Evolutionary conservation across 2,888 invertebrate species (phyloP).

Genomic region (Ernsta delagoae): DNA sequence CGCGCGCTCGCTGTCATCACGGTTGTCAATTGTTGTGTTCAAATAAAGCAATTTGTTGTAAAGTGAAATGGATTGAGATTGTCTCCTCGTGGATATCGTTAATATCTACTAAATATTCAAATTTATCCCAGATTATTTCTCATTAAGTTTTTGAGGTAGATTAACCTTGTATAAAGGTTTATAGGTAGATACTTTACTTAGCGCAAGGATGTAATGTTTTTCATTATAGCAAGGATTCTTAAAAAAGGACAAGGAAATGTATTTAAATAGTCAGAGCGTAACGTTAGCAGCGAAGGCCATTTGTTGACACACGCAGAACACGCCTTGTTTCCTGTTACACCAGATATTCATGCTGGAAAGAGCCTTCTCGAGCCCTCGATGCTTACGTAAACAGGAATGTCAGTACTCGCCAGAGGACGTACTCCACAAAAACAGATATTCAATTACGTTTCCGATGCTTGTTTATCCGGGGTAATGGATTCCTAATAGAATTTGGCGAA

Average conservation of each 20-base stretch:
- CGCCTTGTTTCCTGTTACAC: constrained; percentile 12
- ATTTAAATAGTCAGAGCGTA: not conserved
- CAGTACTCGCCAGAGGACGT: constrained; percentile 6
- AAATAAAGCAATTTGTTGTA: too few species aligned
- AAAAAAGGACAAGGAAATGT: not conserved
- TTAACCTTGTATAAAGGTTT: too few species aligned
- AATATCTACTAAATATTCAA: too few species aligned
- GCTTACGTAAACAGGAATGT: constrained; percentile 4
- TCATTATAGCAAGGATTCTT: not conserved
- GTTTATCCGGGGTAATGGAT: constrained; percentile 23
- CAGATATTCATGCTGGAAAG: not conserved
- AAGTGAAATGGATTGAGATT: too few species aligned
- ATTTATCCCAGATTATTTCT: too few species aligned
- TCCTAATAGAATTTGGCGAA: constrained; percentile 10
- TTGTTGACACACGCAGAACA: not conserved
- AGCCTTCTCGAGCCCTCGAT: not conserved
- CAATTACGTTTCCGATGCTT: constrained; percentile 20
- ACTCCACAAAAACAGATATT: constrained; percentile 19
- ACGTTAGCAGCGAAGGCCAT: not conserved
- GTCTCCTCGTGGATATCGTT: too few species aligned
- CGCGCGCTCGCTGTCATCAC: too few species aligned
- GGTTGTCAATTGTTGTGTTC: too few species aligned
- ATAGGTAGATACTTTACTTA: not conserved
- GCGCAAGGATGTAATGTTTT: too few species aligned
- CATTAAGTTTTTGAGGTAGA: too few species aligned